Evolutionary conservation across 1,140 invertebrate genomes (phyloP).

Genomic region (Aphidius gifuensis): DNA sequence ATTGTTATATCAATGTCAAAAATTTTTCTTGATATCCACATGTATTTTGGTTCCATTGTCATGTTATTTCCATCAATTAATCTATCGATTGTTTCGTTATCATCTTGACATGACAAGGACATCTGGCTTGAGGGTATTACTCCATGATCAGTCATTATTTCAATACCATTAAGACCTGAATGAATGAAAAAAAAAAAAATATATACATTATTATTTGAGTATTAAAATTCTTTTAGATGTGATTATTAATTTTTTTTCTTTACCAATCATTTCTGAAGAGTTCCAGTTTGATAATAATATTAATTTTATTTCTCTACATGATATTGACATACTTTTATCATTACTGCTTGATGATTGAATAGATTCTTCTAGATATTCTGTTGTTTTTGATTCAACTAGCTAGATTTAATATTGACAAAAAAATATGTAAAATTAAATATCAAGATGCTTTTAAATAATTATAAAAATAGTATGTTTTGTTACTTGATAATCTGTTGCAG

Average conservation of each 20-base stretch:
- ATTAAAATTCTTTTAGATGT: neutral
- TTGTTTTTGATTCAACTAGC: neutral
- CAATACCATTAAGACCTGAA: slow-evolving; percentile 57
- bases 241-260: slow-evolving; percentile 4
- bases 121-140: slow-evolving; percentile 34
- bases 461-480: neutral
- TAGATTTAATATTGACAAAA: too few species aligned
- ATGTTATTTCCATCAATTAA: slow-evolving; percentile 62
- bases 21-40: slow-evolving; percentile 60
- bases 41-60: slow-evolving; percentile 58
- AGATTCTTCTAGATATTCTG: slow-evolving; percentile 19
- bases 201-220: slow-evolving; percentile 5
- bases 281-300: slow-evolving; percentile 62
- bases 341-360: slow-evolving; percentile 34
- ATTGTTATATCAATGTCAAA: slow-evolving; percentile 49
- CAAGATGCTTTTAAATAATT: too few species aligned
- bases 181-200: neutral
- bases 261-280: slow-evolving; percentile 56
- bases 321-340: slow-evolving; percentile 46
- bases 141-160: slow-evolving; percentile 50
- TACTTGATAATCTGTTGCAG: slow-evolving; percentile 33
- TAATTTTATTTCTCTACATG: slow-evolving; percentile 53
- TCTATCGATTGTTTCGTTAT: slow-evolving; percentile 37
- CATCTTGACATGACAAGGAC: slow-evolving; percentile 30
- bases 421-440: too few species aligned